Base-by-base conservation (phyloP, 2,113 vertebrate genomes). In the Ardeotis arabs region DNA sequence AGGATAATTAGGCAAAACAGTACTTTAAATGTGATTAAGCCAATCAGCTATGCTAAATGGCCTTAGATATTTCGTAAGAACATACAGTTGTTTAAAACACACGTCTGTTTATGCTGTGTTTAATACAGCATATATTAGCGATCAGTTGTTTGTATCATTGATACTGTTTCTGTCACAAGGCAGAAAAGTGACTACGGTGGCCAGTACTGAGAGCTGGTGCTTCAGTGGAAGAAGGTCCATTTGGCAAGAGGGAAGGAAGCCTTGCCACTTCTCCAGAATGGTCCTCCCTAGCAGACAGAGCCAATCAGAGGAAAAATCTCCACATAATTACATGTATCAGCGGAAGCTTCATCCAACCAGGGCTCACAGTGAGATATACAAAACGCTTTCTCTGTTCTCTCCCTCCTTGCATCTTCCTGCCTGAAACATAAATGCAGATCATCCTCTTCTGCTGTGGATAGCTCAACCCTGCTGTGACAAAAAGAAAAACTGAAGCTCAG, bases 11-110 rank as follows among this genome's bases (percentile, higher is more conserved):
- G 8, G 12, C 19, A 75, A 60, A 87, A 29, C 20, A 55, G 16
- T 47, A 39, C 14, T 66, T 78, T 37, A 60, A 70, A 75, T 37
- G 33, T 44, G n/a, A 23, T 35, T 70, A 64, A 81, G 39, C 14
- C n/a, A 44, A 82, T 31, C 41, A 50, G 24, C 16, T 59, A 8
- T 45, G 28, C 24, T 75, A 75, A 75, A 63, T 44, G 7, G 4
- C 18, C 37, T 76, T 67, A 56, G 47, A 7, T 44, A n/a, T 33
- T 78, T 64, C 52, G 1, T 56, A 56, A 41, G 28, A 91, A 37
- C 24, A 47, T 18, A 19, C 0, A 0, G 8, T 45, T 50, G 10
- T 45, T 50, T 60, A 62, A 88, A 60, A 66, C 4, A 5, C 31
- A 11, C 21, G 37, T 49, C 15, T 55, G 24, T 37, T 59, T 63